A percentile compares a stretch with the other conserved stretches of the same genome.
phyloP scores from a whole-genome alignment of 2,888 invertebrate genomes.

The Acheta domesticus region DNA sequence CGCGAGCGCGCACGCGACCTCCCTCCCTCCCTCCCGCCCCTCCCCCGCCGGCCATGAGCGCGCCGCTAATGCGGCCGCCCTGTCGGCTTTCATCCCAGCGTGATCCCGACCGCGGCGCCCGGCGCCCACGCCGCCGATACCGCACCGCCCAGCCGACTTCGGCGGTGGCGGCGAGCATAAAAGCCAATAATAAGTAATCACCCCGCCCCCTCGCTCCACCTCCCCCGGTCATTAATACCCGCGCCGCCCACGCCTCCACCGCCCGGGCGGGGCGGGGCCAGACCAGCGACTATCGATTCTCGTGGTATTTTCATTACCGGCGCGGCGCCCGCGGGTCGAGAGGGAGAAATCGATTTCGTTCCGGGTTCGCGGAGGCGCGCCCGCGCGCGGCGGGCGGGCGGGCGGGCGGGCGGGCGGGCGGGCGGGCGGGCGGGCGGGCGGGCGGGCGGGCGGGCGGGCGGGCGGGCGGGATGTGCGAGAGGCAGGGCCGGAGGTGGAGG shows the following conservation, averaged over 20 bases:
- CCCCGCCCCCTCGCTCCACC: not conserved
- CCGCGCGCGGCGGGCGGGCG: not conserved
- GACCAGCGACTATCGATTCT: not conserved
- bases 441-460: not conserved
- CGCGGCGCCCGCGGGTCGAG: not conserved
- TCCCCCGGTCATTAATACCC: not conserved
- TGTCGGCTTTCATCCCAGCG: not conserved
- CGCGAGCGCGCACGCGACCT: not conserved
- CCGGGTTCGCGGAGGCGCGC: not conserved
- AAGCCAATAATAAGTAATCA: constrained; percentile 10
- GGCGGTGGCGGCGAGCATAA: not conserved
- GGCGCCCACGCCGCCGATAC: not conserved
- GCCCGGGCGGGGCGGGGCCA: not conserved
- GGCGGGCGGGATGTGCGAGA: not conserved
- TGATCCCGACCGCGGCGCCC: not conserved
- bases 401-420: no score
- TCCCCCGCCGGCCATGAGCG: not conserved
- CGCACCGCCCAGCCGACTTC: not conserved
- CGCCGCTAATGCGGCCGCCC: not conserved
- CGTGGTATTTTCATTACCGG: not conserved
- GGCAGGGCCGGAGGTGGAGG: not conserved
- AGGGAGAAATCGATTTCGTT: not conserved
- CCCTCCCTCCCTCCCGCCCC: no score
- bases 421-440: no score
- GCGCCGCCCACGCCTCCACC: not conserved